Percentiles rank a stretch among this genome's conserved stretches.
Evolutionary conservation across 2,113 vertebrate genomes (phyloP).

Genomic region (Oreochromis aureus): DNA sequence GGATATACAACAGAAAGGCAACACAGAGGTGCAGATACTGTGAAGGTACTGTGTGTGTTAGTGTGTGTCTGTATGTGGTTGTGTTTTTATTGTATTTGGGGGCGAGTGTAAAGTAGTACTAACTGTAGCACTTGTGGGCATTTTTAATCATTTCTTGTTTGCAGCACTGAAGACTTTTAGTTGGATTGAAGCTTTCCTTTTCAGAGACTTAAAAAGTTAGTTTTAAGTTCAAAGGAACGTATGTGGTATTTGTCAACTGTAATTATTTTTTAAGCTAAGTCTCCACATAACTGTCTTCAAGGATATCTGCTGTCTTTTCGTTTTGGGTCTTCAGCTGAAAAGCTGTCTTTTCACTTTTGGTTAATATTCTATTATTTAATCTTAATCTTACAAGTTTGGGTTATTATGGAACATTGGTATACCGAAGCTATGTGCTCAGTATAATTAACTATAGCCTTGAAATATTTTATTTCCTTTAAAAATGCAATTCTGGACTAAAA

Average conservation of each 20-base stretch:
- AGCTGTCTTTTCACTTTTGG: neutral
- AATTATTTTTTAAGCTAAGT: neutral
- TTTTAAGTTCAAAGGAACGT: neutral
- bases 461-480: neutral
- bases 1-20: constrained; percentile 6
- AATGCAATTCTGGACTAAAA: neutral
- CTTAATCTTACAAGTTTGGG: neutral
- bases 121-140: neutral
- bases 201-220: neutral
- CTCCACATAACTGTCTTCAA: neutral
- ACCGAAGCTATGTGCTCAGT: neutral
- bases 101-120: neutral
- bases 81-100: neutral
- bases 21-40: constrained; percentile 20
- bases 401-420: neutral
- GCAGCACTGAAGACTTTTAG: neutral
- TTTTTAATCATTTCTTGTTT: neutral
- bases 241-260: neutral
- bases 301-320: neutral
- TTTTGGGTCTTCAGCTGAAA: neutral
- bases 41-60: constrained; percentile 52
- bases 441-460: neutral
- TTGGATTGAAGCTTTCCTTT: neutral
- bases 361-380: neutral
- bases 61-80: neutral